phyloP scores from a whole-genome alignment of 2,113 vertebrate species.

The Potamarius usumacintae region DNA sequence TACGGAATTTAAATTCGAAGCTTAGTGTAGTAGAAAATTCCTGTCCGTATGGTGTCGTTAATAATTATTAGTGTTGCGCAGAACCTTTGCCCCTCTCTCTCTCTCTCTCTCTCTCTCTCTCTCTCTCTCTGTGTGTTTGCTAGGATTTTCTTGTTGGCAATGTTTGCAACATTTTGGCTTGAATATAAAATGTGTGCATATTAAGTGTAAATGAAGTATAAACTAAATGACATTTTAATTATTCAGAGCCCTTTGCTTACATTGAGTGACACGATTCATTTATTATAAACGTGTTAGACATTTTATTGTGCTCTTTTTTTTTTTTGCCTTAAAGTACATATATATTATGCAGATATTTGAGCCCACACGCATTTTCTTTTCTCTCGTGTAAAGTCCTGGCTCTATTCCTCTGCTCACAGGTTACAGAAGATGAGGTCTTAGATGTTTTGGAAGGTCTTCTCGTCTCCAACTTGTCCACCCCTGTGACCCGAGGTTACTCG shows the following conservation, averaged over 20 bases:
- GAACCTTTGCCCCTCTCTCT: background rate
- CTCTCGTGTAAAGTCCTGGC: background rate
- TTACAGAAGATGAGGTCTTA: conserved; percentile 96
- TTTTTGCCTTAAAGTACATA: background rate
- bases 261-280: background rate
- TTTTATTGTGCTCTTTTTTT: background rate
- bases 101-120: background rate
- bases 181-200: background rate
- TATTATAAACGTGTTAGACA: background rate
- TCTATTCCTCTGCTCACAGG: conserved; percentile 67
- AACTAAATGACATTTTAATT: background rate
- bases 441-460: conserved; percentile 97
- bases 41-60: background rate
- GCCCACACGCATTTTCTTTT: background rate
- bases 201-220: no score
- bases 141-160: background rate
- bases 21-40: no score
- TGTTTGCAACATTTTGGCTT: background rate
- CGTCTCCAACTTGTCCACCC: conserved; percentile 92
- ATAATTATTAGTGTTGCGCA: background rate
- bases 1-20: no score
- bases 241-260: background rate
- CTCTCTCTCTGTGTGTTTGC: background rate
- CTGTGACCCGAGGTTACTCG: conserved; percentile 93
- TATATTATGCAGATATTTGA: background rate